Evolutionary conservation across 2,797 vertebrate species (phyloP), one percentile per base, ranked within the genome.

Genomic region (Smutsia temminckii): DNA sequence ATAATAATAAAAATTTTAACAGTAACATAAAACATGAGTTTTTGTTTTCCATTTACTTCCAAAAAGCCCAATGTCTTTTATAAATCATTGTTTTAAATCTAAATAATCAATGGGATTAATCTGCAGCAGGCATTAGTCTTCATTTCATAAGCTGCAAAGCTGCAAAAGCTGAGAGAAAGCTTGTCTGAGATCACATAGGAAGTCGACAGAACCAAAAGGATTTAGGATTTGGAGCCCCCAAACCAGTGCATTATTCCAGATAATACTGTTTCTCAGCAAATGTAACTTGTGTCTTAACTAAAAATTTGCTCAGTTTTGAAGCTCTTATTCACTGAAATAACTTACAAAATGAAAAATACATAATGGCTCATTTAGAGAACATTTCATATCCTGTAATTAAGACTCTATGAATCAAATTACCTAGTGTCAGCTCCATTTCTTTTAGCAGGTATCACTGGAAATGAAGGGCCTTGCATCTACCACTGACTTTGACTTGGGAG

Each of bases 311-410:
- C 59, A 66, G 4, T 91, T 95, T 94, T 96, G 75, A 94, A 93
- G 46, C 64, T 95, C 94, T 92, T 93, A 90, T 92, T 95, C 78
- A 95, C 42, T 84, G 83, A 86, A 89, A 96, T 95, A 94, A 86
- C 80, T 57, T 95, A 95, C 86, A 97, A 96, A 94, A 91, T 92
- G 64, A 69, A 91, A 97, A 93, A 85, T 78, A 69, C 74, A 89
- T 89, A 95, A 96, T 95, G 55, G 49, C 92, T 96, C 90, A 97
- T 95, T 96, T 96, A 86, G 61, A 84, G 75, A 93, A 94, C 85
- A 93, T 96, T 97, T 97, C 95, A 88, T 96, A 92, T 93, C 85
- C 79, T 95, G 37, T 94, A 96, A 96, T 97, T 97, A 96, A 97
- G 93, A 92, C 66, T 94, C 84, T 93, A 64, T 94, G 86, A 96